These are phyloP conservation scores for Zygothrica quintamaculata DNA, from an alignment of 2,888 invertebrate genomes.

Conservation along the genomic window DNA sequence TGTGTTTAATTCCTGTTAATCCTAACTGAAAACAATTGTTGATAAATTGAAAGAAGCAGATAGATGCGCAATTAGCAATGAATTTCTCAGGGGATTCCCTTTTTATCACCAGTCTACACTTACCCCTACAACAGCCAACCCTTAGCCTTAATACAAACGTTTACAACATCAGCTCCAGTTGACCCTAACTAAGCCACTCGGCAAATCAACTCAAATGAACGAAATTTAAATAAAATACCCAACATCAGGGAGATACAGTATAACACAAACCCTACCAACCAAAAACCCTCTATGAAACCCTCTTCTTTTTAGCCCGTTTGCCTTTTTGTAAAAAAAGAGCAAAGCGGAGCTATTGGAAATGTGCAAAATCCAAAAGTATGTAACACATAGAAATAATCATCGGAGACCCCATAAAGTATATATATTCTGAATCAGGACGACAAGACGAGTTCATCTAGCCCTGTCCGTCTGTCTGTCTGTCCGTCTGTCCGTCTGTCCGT, in stretches of 20 bases:
- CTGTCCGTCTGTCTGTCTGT: no score
- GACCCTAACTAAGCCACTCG: constrained; percentile 68
- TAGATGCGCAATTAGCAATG: constrained; percentile 9
- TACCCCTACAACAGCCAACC: no score
- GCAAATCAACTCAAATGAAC: constrained; percentile 73
- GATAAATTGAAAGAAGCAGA: background rate
- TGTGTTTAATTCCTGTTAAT: background rate
- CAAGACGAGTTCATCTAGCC: no score
- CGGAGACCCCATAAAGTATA: no score
- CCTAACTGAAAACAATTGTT: background rate
- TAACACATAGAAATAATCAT: no score
- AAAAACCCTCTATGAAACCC: no score
- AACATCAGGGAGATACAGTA: background rate
- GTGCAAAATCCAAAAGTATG: no score
- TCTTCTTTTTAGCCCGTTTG: no score
- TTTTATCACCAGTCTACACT: background rate
- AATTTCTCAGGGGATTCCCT: constrained; percentile 10
- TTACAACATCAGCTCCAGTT: constrained; percentile 27
- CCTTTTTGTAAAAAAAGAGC: no score
- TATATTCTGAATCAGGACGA: no score
- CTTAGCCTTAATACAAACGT: constrained; percentile 4
- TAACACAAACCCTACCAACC: background rate
- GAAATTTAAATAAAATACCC: constrained; percentile 69
- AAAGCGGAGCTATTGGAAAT: no score
- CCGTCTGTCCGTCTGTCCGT: no score